phyloP scores from a whole-genome alignment of 1,140 invertebrate species.

The Hyles euphorbiae region DNA sequence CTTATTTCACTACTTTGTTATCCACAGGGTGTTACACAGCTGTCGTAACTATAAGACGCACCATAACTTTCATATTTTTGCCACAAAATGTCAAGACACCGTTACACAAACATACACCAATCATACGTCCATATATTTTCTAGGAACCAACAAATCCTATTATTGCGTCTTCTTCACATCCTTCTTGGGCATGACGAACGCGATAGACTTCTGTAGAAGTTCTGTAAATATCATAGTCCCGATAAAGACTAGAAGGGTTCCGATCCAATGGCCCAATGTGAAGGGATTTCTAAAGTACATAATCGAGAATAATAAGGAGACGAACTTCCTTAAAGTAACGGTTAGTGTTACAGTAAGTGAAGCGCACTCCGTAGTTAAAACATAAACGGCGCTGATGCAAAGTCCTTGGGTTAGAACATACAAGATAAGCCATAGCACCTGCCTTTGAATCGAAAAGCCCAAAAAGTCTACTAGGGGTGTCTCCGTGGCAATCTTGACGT shows the following conservation, averaged over 20 bases:
- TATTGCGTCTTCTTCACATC: constrained; percentile 38
- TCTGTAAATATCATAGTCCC: constrained; percentile 96
- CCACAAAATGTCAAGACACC: no score
- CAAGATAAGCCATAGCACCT: constrained; percentile 87
- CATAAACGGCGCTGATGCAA: constrained; percentile 96
- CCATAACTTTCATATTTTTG: no score
- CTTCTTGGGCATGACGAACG: constrained; percentile 39
- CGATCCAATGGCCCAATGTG: constrained; percentile 94
- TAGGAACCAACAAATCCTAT: not conserved
- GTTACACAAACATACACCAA: no score
- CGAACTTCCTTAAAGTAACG: constrained; percentile 96
- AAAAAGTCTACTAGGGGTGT: constrained; percentile 75
- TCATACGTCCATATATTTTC: no score
- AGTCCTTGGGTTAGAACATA: constrained; percentile 96
- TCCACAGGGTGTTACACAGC: no score
- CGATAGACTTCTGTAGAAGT: constrained; percentile 73
- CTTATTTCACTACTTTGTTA: no score
- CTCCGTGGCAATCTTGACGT: constrained; percentile 78
- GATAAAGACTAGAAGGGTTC: constrained; percentile 92
- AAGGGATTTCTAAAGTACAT: constrained; percentile 97
- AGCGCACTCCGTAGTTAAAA: constrained; percentile 94
- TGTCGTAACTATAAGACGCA: no score
- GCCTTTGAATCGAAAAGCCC: constrained; percentile 79
- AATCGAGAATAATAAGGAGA: constrained; percentile 96
- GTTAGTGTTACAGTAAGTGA: constrained; percentile 97